A percentile compares a stretch with the other conserved stretches of the same genome.
Evolutionary conservation across 2,113 vertebrate species (phyloP).

Genomic region (Talpa occidentalis): DNA sequence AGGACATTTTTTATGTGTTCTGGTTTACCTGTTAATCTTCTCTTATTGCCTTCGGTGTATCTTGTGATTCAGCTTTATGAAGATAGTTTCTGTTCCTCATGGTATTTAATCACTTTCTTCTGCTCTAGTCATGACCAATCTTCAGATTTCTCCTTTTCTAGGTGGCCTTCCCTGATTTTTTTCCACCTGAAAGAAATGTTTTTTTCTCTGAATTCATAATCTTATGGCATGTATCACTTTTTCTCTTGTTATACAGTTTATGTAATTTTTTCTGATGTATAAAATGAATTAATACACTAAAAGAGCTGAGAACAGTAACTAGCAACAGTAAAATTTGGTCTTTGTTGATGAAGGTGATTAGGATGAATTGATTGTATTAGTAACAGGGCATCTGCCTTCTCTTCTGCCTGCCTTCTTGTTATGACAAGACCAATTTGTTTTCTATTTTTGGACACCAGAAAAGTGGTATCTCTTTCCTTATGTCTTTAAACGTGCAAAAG

Average conservation of each 20-base stretch:
- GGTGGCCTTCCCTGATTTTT: background rate
- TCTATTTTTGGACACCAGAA: background rate
- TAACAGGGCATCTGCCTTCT: background rate
- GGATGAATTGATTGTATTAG: constrained; percentile 10
- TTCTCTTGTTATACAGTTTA: constrained; percentile 17
- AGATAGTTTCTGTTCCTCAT: background rate
- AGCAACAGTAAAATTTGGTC: background rate
- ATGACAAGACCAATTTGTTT: background rate
- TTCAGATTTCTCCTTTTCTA: background rate
- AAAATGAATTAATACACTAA: background rate
- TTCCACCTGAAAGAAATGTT: constrained; percentile 20
- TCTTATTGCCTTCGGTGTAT: background rate
- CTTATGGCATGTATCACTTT: background rate
- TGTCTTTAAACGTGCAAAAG: constrained; percentile 17
- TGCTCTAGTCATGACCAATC: background rate
- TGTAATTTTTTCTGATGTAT: background rate
- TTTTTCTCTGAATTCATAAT: constrained; percentile 39
- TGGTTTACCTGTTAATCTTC: background rate
- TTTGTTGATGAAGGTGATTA: background rate
- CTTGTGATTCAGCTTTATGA: background rate
- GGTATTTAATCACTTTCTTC: background rate
- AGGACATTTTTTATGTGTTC: background rate
- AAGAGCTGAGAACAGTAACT: background rate
- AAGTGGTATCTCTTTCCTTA: background rate
- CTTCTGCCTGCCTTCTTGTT: constrained; percentile 1